These are phyloP conservation scores for Drosophila punjabiensis DNA, from an alignment of 1,140 invertebrate species.

Conservation along the genomic window DNA sequence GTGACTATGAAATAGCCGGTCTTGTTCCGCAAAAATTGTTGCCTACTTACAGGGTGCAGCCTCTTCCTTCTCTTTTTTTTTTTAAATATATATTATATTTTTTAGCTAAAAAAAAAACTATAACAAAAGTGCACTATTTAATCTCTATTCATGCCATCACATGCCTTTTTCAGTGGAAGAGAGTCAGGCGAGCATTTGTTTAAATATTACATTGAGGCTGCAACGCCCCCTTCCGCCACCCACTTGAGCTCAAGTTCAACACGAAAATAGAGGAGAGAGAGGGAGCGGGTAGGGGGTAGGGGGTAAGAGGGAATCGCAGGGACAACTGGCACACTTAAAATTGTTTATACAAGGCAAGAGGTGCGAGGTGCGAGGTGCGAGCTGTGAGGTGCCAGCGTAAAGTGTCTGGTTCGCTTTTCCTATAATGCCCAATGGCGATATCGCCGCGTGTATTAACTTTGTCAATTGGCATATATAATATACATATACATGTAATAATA, in stretches of 20 bases:
- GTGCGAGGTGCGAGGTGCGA: slow-evolving; percentile 24
- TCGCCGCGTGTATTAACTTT: slow-evolving; percentile 53
- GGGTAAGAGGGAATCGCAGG: neutral
- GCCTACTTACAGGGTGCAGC: neutral
- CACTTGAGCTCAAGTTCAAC: slow-evolving; percentile 56
- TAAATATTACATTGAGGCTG: slow-evolving; percentile 46
- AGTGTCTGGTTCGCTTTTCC: slow-evolving; percentile 34
- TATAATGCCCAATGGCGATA: slow-evolving; percentile 22
- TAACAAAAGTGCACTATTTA: neutral
- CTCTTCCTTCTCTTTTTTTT: no score
- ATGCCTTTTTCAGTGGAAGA: slow-evolving; percentile 56
- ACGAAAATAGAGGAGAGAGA: neutral
- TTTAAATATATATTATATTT: neutral
- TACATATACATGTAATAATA: neutral
- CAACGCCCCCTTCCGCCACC: slow-evolving; percentile 2
- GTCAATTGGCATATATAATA: slow-evolving; percentile 53
- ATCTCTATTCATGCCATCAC: slow-evolving; percentile 22
- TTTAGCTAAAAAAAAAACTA: neutral
- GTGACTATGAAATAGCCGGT: neutral
- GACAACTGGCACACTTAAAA: slow-evolving; percentile 54
- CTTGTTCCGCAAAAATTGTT: neutral
- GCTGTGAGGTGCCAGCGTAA: no score
- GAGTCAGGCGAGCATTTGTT: slow-evolving; percentile 52
- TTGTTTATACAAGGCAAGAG: slow-evolving; percentile 19
- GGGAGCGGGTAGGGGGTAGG: neutral